phyloP scores from a whole-genome alignment of 1,140 invertebrate genomes.

The Yoshiicerus persimilis region DNA sequence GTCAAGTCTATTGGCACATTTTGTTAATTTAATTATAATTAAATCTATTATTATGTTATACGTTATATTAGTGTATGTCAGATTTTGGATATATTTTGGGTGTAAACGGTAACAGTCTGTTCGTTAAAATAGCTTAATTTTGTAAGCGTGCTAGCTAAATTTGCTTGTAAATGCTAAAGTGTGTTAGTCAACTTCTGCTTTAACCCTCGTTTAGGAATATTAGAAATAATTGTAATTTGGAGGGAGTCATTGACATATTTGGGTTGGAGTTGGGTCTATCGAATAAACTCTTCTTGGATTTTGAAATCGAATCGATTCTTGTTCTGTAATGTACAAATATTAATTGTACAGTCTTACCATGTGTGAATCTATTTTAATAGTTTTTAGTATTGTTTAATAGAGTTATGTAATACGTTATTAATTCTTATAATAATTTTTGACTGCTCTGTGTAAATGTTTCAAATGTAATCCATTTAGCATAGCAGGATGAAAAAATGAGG shows the following conservation, averaged over 20 bases:
- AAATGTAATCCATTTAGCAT: not conserved
- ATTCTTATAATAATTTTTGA: not conserved
- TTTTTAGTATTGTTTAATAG: not conserved
- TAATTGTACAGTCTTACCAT: not conserved
- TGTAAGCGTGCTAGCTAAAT: not conserved
- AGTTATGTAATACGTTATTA: not conserved
- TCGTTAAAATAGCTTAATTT: not conserved
- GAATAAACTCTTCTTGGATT: not conserved
- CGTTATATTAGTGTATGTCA: no score
- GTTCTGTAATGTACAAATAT: not conserved
- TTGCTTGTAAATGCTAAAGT: not conserved
- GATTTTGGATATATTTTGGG: not conserved
- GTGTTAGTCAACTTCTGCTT: not conserved
- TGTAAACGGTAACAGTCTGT: not conserved
- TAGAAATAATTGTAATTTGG: not conserved
- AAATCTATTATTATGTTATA: not conserved
- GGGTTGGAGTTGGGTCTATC: not conserved
- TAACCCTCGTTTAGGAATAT: not conserved
- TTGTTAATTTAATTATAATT: not conserved
- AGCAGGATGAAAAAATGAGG: not conserved
- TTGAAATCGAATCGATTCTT: not conserved
- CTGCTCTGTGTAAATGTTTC: not conserved
- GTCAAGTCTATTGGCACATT: constrained; percentile 11
- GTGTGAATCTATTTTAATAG: not conserved
- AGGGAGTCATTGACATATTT: not conserved